A percentile compares a stretch with the other conserved stretches of the same genome.
These are phyloP conservation scores for Neolamprologus sp. DNA, from an alignment of 2,113 vertebrate species.

Conservation along the genomic window DNA sequence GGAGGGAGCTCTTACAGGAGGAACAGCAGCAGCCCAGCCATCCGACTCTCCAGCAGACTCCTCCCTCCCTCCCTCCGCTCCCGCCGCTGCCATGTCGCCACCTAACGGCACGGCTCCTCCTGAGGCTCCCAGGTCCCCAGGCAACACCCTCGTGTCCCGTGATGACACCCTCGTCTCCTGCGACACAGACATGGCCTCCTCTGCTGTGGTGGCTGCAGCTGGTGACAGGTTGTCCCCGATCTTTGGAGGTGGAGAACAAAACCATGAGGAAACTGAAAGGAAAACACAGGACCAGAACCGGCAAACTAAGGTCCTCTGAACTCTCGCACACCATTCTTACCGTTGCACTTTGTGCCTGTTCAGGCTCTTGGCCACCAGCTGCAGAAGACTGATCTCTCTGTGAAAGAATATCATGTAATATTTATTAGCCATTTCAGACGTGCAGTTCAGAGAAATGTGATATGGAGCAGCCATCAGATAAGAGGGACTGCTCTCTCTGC, in stretches of 20 bases:
- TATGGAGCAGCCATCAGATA: not conserved
- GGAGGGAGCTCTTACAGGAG: slow-evolving; percentile 72
- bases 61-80: slow-evolving; percentile 65
- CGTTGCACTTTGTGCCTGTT: slow-evolving; percentile 35
- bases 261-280: not conserved
- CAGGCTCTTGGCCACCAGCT: slow-evolving; percentile 31
- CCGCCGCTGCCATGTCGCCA: slow-evolving; percentile 54
- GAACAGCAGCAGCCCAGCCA: slow-evolving; percentile 82
- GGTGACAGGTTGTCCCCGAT: slow-evolving; percentile 76
- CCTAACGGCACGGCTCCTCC: slow-evolving; percentile 51
- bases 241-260: slow-evolving; percentile 14
- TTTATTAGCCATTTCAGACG: slow-evolving; percentile 47
- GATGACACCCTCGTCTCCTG: slow-evolving; percentile 55
- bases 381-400: slow-evolving; percentile 49
- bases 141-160: slow-evolving; percentile 56
- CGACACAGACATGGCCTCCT: slow-evolving; percentile 80
- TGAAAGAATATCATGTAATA: slow-evolving; percentile 44
- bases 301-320: not conserved
- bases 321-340: slow-evolving; percentile 14
- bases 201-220: slow-evolving; percentile 84
- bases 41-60: slow-evolving; percentile 73
- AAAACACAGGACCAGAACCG: not conserved
- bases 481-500: not conserved
- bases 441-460: slow-evolving; percentile 23
- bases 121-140: slow-evolving; percentile 43